Percentiles rank a stretch among this genome's conserved stretches.
These are phyloP conservation scores for Gallinago paraguaiae DNA, from an alignment of 2,113 vertebrate species.

Conservation along the genomic window DNA sequence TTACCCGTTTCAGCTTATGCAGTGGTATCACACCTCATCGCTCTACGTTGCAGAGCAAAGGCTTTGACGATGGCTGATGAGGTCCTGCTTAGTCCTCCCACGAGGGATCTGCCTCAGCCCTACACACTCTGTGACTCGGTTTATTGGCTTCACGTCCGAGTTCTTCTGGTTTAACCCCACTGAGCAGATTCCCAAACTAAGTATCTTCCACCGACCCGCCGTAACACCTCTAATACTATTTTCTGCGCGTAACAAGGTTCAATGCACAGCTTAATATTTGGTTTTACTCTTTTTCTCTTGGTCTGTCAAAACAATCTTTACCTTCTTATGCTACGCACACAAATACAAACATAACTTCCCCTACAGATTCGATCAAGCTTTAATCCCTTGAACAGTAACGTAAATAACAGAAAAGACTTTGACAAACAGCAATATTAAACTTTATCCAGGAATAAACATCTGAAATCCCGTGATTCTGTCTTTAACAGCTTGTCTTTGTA, in stretches of 20 bases:
- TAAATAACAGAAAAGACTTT: slow-evolving; percentile 8
- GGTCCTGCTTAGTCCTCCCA: background rate
- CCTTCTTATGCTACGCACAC: background rate
- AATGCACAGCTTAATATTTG: background rate
- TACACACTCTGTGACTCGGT: background rate
- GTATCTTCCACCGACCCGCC: background rate
- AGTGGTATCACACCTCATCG: background rate
- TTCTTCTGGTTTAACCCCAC: background rate
- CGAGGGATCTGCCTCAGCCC: background rate
- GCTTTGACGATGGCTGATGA: background rate
- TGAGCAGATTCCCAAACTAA: background rate
- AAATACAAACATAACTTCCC: background rate
- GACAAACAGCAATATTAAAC: slow-evolving; percentile 22
- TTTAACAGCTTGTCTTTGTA: background rate
- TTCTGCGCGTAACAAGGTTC: background rate
- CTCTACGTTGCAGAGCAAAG: background rate
- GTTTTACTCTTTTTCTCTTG: background rate
- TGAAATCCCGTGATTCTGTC: background rate
- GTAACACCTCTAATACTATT: background rate
- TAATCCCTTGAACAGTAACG: background rate
- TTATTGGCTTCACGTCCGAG: background rate
- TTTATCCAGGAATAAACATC: background rate
- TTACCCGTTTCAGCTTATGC: background rate
- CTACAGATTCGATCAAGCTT: background rate
- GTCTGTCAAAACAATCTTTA: background rate